Evolutionary conservation across 2,888 invertebrate species (phyloP).

Genomic region (Monopis laevigella): DNA sequence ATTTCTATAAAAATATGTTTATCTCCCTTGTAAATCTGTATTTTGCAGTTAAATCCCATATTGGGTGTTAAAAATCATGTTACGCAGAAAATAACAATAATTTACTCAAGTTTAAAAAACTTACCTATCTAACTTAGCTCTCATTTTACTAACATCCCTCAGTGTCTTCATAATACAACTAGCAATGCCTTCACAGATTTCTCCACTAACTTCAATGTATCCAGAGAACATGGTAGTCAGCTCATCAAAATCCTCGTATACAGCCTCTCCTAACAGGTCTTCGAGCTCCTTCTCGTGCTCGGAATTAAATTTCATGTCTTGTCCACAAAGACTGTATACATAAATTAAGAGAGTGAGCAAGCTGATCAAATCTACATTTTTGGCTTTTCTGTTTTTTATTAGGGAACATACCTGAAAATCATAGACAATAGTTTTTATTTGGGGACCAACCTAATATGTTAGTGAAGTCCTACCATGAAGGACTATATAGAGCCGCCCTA

Average conservation of each 20-base stretch:
- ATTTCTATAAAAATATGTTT: no score
- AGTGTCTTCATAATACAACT: conserved; percentile 34
- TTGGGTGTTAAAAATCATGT: no score
- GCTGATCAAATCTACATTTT: conserved; percentile 63
- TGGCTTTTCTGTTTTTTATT: conserved; percentile 61
- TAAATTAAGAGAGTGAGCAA: conserved; percentile 68
- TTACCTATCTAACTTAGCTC: conserved; percentile 43
- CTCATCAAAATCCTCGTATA: conserved; percentile 64
- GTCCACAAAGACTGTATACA: conserved; percentile 70
- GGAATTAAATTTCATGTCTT: conserved; percentile 59
- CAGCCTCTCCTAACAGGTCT: conserved; percentile 59
- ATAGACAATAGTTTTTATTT: background rate
- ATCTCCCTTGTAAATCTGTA: no score
- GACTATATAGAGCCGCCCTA: no score
- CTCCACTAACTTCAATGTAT: conserved; percentile 30
- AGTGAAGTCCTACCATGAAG: no score
- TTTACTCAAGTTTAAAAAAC: no score
- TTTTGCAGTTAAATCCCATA: no score
- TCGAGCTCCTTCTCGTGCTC: conserved; percentile 58
- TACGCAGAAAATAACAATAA: no score
- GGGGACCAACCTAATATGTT: no score
- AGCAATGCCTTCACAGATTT: conserved; percentile 36
- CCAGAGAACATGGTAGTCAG: conserved; percentile 24
- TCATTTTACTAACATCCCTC: conserved; percentile 46
- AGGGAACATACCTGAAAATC: conserved; percentile 62